phyloP scores from a whole-genome alignment of 2,113 vertebrate species.

The Diadophis punctatus region DNA sequence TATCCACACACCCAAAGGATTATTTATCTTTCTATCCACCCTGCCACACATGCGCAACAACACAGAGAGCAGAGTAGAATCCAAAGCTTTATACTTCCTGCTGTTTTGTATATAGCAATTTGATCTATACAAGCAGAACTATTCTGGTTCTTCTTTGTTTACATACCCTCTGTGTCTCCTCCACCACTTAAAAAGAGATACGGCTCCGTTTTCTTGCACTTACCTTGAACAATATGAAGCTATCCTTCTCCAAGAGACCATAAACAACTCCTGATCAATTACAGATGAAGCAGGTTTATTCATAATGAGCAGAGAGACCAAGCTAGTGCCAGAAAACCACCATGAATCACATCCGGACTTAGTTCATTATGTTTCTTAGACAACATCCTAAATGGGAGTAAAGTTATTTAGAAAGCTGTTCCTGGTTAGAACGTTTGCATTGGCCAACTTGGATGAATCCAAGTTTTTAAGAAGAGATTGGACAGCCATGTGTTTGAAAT shows the following conservation, averaged over 20 bases:
- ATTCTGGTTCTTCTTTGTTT: conserved; percentile 65
- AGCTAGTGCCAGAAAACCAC: background rate
- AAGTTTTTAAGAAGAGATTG: background rate
- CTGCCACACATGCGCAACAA: background rate
- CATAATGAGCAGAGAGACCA: background rate
- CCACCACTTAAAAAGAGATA: conserved; percentile 39
- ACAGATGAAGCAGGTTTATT: background rate
- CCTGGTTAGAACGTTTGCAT: background rate
- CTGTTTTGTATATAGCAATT: conserved; percentile 60
- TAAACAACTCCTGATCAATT: background rate
- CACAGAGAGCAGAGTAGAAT: conserved; percentile 44
- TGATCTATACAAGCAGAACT: conserved; percentile 49
- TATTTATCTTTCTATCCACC: background rate
- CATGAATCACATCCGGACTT: background rate
- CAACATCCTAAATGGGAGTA: background rate
- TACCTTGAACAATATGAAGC: conserved; percentile 9
- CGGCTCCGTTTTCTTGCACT: conserved; percentile 39
- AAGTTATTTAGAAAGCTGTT: background rate
- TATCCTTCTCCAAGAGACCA: background rate
- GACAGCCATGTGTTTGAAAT: too few relatives aligned
- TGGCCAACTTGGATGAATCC: background rate
- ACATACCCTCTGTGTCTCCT: conserved; percentile 50
- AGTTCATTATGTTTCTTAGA: background rate
- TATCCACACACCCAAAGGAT: background rate
- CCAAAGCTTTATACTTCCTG: conserved; percentile 62